Evolutionary conservation across 1,140 invertebrate species (phyloP).

Genomic region (Drosophila equinoxialis): DNA sequence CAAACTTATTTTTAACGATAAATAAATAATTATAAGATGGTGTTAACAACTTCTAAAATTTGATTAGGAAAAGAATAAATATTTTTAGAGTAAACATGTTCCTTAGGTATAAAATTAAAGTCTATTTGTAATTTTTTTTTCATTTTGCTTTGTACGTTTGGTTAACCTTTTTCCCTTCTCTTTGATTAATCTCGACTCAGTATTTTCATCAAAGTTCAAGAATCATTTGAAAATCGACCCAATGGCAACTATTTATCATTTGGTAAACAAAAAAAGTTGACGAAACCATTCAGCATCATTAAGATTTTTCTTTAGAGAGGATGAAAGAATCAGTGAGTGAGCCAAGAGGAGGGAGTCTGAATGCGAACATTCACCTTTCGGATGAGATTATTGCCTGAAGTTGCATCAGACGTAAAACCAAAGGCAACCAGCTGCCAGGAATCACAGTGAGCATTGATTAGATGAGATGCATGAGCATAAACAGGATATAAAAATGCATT

Average conservation of each 20-base stretch:
- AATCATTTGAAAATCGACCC: slow-evolving; percentile 27
- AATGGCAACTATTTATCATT: slow-evolving; percentile 34
- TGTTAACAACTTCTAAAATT: too few species aligned
- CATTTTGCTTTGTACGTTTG: background rate
- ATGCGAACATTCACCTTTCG: slow-evolving; percentile 56
- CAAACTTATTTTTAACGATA: too few species aligned
- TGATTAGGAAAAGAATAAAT: too few species aligned
- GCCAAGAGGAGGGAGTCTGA: background rate
- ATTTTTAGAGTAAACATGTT: too few species aligned
- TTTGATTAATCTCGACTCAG: slow-evolving; percentile 6
- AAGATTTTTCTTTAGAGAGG: background rate
- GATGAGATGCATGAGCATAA: slow-evolving; percentile 66
- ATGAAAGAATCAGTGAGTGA: too few species aligned
- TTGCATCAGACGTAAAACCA: slow-evolving; percentile 15
- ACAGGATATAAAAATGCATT: slow-evolving; percentile 82
- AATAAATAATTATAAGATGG: too few species aligned
- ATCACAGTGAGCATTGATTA: slow-evolving; percentile 45
- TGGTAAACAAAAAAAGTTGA: slow-evolving; percentile 37
- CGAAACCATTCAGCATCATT: slow-evolving; percentile 39
- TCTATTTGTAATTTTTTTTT: too few species aligned
- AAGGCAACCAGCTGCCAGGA: slow-evolving; percentile 26
- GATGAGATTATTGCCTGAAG: slow-evolving; percentile 7
- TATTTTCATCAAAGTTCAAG: slow-evolving; percentile 11
- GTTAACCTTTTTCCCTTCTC: background rate
- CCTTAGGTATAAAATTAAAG: too few species aligned